Evolutionary conservation across 35 echinoderm and acorn worm species (phyloP), one percentile per base, ranked within the genome.

Genomic region (Apostichopus japonicus): DNA sequence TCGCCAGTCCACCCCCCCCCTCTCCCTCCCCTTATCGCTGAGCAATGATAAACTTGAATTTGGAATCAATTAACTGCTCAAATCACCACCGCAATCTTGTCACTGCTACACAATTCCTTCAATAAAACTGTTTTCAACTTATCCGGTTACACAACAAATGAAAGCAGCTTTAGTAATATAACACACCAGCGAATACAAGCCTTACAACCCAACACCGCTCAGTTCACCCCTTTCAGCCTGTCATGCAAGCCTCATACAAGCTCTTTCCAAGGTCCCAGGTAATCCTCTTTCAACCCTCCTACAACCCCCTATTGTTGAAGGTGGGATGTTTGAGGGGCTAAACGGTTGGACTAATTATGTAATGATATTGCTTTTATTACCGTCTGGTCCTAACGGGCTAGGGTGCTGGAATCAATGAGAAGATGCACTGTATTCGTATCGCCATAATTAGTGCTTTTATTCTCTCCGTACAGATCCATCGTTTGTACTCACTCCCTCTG

Each of bases 331-430:
- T 89, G 86, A 89, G 61, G 63, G 86, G 21, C 86, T 89, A 89
- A 89, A 72, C 67, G 86, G 61, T 89, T 72, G 27, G 67, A 89
- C 86, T 73, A 89, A 89, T 89, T 89, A 89, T 89, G 61, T 73
- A 89, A 89, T 89, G 86, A 89, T 73, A 89, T 19, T 67, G 86
- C 59, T 44, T 89, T 73, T 72, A 89, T 89, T 72, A 16, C n/a
- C 21, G 53, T 19, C 23, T 84, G 81, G 53, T 22, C 17, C 81
- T 84, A 84, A 84, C 81, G 81, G 81, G 81, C n/a, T 55, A 84
- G 23, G 81, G 81, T 84, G 81, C 5, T 22, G 54, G 55, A 84
- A 84, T 84, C 81, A 84, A 84, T 84, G 81, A 75, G 4, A 55
- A 84, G 53, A 56, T 23, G 54, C 54, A 1, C 19, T 58, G 17